Conservation (phyloP, 1,140 invertebrate species). For the Lepeophtheirus salmonis region DNA sequence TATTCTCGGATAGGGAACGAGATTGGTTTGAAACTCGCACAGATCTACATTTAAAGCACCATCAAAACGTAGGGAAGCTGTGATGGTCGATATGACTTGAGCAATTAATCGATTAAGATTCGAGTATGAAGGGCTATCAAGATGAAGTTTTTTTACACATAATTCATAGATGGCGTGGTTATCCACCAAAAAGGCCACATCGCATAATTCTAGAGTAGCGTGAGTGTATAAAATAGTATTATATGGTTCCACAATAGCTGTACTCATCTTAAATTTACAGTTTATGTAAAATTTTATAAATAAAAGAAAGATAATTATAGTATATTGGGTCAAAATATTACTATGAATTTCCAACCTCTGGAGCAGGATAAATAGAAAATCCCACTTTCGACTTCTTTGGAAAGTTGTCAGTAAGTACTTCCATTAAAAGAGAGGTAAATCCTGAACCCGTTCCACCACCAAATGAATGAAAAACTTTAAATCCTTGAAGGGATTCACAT, state of each 20-base stretch:
- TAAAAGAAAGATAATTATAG: neutral
- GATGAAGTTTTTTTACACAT: neutral
- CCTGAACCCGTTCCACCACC: constrained; percentile 46
- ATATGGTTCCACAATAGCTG: constrained; percentile 63
- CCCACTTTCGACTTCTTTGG: constrained; percentile 39
- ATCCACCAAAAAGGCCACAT: constrained; percentile 48
- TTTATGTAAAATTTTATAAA: neutral
- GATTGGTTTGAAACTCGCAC: constrained; percentile 50
- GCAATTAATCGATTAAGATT: constrained; percentile 58
- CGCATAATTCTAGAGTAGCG: constrained; percentile 44
- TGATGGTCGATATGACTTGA: constrained; percentile 65
- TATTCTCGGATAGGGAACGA: constrained; percentile 43
- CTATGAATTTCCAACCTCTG: constrained; percentile 24
- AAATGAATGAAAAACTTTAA: constrained; percentile 30
- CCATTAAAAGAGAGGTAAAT: constrained; percentile 21
- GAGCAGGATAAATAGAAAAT: constrained; percentile 42
- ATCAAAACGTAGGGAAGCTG: constrained; percentile 63
- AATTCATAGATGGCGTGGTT: constrained; percentile 29
- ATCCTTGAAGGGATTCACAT: constrained; percentile 35
- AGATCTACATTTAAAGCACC: constrained; percentile 69
- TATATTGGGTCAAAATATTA: neutral
- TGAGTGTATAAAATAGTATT: constrained; percentile 81
- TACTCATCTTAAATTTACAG: constrained; percentile 33
- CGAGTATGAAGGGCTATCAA: constrained; percentile 49
- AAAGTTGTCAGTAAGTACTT: constrained; percentile 28